Percentiles rank a stretch among this genome's conserved stretches.
Conservation (phyloP, 2,797 vertebrate genomes). For the Menidia menidia region DNA sequence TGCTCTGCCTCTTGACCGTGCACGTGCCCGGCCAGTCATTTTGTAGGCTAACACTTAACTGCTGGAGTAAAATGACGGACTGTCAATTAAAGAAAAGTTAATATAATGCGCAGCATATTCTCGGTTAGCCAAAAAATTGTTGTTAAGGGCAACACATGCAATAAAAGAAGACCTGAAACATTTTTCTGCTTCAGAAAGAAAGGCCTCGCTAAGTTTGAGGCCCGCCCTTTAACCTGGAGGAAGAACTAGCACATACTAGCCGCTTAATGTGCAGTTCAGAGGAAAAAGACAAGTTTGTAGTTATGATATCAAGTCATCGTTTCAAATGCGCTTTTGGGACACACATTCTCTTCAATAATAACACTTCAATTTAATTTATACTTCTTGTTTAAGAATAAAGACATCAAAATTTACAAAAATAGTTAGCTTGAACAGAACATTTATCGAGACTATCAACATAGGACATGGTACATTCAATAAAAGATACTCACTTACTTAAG, state of each 20-base stretch:
- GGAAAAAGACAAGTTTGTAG: neutral
- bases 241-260: neutral
- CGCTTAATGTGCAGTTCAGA: no score
- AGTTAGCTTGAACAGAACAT: no score
- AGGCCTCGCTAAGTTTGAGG: neutral
- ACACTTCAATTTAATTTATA: no score
- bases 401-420: neutral
- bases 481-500: neutral
- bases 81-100: neutral
- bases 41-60: neutral
- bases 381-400: no score
- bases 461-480: neutral
- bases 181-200: neutral
- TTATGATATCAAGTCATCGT: no score
- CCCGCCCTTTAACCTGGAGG: neutral
- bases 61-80: neutral
- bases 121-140: no score
- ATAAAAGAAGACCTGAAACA: neutral
- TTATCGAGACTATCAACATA: neutral
- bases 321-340: no score
- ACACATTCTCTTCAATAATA: no score
- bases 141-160: neutral
- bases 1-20: conserved; percentile 87
- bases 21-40: conserved; percentile 90
- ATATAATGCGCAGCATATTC: no score